Conservation (phyloP, 2,797 vertebrate genomes). For the Periparus ater region DNA sequence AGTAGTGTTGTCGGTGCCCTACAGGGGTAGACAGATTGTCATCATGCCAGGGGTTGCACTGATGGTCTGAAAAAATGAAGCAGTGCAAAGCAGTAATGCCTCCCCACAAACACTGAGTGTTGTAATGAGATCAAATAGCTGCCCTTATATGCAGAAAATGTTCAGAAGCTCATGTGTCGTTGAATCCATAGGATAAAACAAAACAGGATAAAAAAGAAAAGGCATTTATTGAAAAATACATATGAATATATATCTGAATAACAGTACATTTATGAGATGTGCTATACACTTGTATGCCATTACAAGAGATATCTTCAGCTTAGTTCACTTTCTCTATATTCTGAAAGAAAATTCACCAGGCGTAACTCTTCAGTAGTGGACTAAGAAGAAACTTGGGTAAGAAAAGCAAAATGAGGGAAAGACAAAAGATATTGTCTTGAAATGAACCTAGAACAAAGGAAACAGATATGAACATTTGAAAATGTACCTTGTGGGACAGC, state of each 20-base stretch:
- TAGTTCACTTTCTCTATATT: neutral
- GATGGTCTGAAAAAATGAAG: neutral
- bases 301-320: neutral
- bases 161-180: neutral
- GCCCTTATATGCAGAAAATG: neutral
- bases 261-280: neutral
- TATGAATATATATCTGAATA: neutral
- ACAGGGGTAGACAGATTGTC: neutral
- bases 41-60: rapidly evolving
- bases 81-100: neutral
- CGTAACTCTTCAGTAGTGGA: neutral
- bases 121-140: neutral
- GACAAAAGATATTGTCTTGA: neutral
- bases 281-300: neutral
- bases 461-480: neutral
- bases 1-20: neutral
- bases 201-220: neutral
- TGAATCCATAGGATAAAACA: neutral
- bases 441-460: neutral
- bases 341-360: neutral
- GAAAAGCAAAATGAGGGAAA: neutral
- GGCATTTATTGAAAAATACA: neutral
- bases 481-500: neutral
- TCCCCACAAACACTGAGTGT: neutral
- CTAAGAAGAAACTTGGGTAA: neutral